Conservation (phyloP, 2,797 vertebrate genomes). For the Enteromius fasciolatus region DNA sequence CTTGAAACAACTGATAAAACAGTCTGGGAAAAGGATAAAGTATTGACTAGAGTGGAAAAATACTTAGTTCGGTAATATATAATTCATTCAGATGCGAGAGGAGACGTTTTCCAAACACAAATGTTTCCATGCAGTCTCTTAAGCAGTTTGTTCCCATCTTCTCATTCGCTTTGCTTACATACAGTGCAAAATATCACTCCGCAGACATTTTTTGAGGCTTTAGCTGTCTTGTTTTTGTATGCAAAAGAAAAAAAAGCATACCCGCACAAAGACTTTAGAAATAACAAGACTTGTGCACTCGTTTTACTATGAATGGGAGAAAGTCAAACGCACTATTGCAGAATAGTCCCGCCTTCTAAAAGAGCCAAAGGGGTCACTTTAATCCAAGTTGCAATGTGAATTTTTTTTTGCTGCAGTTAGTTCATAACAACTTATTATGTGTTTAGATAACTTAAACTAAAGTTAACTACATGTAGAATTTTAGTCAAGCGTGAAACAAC, state of each 20-base stretch:
- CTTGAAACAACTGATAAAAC: constrained; percentile 70
- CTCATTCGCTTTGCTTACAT: constrained; percentile 32
- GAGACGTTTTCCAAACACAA: constrained; percentile 41
- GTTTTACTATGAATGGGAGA: not conserved
- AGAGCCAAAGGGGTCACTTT: not conserved
- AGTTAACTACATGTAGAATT: not conserved
- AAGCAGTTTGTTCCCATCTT: constrained; percentile 28
- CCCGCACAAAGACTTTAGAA: not conserved
- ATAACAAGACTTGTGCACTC: not conserved
- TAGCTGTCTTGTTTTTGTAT: constrained; percentile 13
- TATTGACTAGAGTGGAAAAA: constrained; percentile 67
- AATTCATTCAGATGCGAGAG: constrained; percentile 31
- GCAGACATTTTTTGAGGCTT: constrained; percentile 4
- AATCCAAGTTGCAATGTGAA: not conserved
- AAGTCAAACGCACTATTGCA: not conserved
- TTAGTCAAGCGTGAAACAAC: not conserved
- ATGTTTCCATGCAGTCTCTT: constrained; percentile 43
- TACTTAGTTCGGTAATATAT: constrained; percentile 32
- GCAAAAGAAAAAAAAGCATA: not conserved
- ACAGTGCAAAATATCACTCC: constrained; percentile 25
- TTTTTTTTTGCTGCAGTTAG: not conserved
- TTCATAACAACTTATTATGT: not conserved
- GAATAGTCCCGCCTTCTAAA: not conserved
- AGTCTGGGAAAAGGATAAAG: constrained; percentile 70
- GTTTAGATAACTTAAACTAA: not conserved